Base-by-base conservation (phyloP, 2,888 invertebrate species). In the Sarcophaga subvicina region DNA sequence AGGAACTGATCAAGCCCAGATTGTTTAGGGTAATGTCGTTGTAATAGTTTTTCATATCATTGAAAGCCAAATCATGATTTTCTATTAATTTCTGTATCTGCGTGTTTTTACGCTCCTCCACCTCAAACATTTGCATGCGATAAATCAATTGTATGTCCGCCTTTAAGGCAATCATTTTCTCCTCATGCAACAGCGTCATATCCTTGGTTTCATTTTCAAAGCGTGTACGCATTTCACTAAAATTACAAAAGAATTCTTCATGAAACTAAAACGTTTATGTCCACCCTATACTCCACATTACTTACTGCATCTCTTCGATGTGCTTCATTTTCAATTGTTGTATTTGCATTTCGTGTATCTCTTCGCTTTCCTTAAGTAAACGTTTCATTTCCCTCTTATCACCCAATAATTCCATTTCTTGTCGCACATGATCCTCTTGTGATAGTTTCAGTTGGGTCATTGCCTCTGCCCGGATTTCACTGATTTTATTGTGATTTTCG, bases 11-110 rank as follows among this genome's bases (percentile, higher is more conserved):
- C 3, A 99, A 94, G 0, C 98, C 97, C 88, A 99, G 94, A 93
- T 99, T 99, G 93, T 98, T 98, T 17, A 98, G 94, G 0, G 98
- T 98, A 77, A 99, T 98, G 90, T 98, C 98, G 91, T 98, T 98
- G 91, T 98, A 99, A 94, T 98, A 99, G 93, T 97, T 97, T 93
- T 98, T 98, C 94, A 99, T 96, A 92, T 98, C 98, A 66, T 96
- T 95, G 92, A 98, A 98, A 0, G 97, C 96, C 89, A 95, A 95
- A 88, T 98, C 98, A 91, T 99, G 98, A 90, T 96, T 96, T 59
- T 95, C 94, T 88, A 97, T 97, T 85, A 99, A 93, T 62, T 96
- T 96, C 12, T 96, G 95, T 5, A 98, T 95, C 91, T 98, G 98
- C 75, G 95, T 95, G 93, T 98, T 98, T 94, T 99, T 99, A 64